phyloP scores from a whole-genome alignment of 2,113 vertebrate genomes.

The Eclectus roratus region DNA sequence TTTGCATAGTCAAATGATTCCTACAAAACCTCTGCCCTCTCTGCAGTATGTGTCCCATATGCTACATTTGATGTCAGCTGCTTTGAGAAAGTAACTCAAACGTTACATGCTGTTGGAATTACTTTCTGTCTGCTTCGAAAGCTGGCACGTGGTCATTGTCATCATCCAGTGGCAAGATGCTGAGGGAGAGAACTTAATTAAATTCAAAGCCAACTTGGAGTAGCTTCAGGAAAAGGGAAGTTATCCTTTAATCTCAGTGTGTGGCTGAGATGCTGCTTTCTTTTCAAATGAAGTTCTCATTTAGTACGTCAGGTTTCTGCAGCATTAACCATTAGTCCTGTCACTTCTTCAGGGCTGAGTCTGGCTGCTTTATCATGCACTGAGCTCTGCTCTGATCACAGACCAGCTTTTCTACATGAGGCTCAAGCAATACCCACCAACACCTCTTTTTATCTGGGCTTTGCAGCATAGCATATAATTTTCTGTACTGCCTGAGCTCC shows the following conservation, averaged over 20 bases:
- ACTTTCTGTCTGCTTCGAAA: background rate
- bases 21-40: background rate
- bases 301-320: background rate
- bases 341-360: background rate
- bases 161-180: background rate
- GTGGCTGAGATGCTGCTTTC: background rate
- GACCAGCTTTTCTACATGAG: background rate
- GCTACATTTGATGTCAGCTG: background rate
- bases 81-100: background rate
- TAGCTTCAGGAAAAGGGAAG: background rate
- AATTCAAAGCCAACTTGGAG: background rate
- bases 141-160: background rate
- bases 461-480: conserved; percentile 16
- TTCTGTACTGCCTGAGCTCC: conserved; percentile 30
- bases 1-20: background rate
- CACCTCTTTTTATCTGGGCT: conserved; percentile 16
- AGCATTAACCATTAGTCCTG: background rate
- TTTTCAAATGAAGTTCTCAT: background rate
- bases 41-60: background rate
- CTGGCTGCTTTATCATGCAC: background rate
- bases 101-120: background rate
- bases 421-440: background rate
- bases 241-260: background rate
- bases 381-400: background rate
- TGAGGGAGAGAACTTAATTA: background rate